Evolutionary conservation across 2,797 vertebrate species (phyloP).

Genomic region (Ataeniobius toweri): DNA sequence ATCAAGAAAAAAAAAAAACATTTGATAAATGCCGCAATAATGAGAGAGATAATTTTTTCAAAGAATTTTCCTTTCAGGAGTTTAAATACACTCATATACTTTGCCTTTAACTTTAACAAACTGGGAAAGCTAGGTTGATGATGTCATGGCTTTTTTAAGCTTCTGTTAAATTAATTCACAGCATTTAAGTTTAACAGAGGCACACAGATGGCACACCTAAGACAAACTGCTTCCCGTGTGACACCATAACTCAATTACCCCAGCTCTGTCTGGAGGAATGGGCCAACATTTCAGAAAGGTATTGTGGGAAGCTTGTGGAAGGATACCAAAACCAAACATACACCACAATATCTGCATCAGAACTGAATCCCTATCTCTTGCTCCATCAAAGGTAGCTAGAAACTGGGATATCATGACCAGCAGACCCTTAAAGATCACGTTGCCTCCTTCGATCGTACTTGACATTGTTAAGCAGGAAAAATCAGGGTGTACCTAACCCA

Average conservation of each 20-base stretch:
- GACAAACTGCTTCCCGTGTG: not conserved
- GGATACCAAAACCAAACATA: not conserved
- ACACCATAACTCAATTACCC: not conserved
- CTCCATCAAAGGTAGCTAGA: not conserved
- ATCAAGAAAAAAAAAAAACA: too few relatives aligned
- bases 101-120: too few relatives aligned
- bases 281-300: not conserved
- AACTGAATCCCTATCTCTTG: not conserved
- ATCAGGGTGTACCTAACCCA: not conserved
- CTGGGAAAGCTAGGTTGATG: too few relatives aligned
- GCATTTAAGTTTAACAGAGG: not conserved
- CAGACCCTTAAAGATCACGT: not conserved
- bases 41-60: too few relatives aligned
- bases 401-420: not conserved
- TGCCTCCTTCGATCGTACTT: not conserved
- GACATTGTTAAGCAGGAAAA: not conserved
- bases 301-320: not conserved
- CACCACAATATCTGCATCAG: not conserved
- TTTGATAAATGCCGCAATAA: too few relatives aligned
- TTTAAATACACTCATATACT: too few relatives aligned
- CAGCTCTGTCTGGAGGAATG: not conserved
- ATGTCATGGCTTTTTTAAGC: too few relatives aligned
- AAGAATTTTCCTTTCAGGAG: too few relatives aligned
- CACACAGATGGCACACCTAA: not conserved
- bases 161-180: not conserved